phyloP scores from a whole-genome alignment of 1,140 invertebrate species.

The Leptopilina clavipes region DNA sequence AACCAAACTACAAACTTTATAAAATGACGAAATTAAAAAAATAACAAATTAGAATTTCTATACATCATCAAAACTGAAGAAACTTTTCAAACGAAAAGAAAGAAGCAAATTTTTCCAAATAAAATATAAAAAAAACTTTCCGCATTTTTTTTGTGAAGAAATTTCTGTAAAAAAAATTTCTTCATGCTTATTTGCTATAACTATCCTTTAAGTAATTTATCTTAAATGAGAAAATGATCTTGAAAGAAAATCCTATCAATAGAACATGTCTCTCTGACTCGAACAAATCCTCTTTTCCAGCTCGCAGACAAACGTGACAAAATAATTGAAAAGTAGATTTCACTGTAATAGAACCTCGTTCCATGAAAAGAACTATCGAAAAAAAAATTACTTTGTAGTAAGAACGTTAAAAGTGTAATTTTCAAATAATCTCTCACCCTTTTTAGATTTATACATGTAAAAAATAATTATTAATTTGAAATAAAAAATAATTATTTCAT shows the following conservation, averaged over 20 bases:
- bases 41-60: too few relatives aligned
- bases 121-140: too few relatives aligned
- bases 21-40: too few relatives aligned
- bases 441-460: too few relatives aligned
- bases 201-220: neutral
- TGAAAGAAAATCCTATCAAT: constrained; percentile 8
- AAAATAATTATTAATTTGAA: too few relatives aligned
- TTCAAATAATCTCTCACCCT: too few relatives aligned
- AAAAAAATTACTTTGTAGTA: neutral
- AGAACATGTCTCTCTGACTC: neutral
- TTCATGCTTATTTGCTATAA: neutral
- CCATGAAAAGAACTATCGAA: neutral
- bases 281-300: constrained; percentile 8
- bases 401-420: neutral
- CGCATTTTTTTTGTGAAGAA: too few relatives aligned
- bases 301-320: neutral
- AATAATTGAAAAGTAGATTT: neutral
- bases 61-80: too few relatives aligned
- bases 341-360: neutral
- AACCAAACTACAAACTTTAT: too few relatives aligned
- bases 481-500: too few relatives aligned
- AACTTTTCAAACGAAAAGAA: too few relatives aligned
- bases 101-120: too few relatives aligned
- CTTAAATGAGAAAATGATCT: neutral
- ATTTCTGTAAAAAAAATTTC: neutral